Base-by-base conservation (phyloP, 2,797 vertebrate genomes). In the Diplodus sargus region DNA sequence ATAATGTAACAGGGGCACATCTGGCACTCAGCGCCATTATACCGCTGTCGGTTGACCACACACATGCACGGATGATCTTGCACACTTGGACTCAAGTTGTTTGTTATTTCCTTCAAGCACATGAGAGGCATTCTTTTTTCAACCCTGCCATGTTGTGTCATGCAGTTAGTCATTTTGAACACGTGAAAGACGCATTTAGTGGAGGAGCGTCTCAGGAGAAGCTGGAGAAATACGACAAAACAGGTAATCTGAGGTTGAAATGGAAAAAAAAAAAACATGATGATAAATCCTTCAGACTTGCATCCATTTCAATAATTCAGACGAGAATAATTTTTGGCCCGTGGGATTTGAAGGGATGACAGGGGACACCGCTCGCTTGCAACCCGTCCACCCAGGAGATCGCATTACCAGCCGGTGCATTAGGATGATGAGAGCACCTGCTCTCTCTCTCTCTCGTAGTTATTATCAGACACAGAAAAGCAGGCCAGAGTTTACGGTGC, bases 1-100 rank as follows among this genome's bases (percentile, higher is more conserved):
- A 92, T 94, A 89, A 94, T 94, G 84, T 77, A 94, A 63, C 71
- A 87, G 87, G 82, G 89, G 7, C 90, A 91, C 91, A 90, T 91
- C 90, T 92, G 93, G 84, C 76, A 81, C 84, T 89, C 75, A 73
- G 58, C 39, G 56, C 70, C 73, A 69, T 83, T 66, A 74, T 25
- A 53, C 30, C 18, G 61, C 60, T 75, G 86, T 80, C 66, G 85
- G 71, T 61, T 85, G 82, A 89, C 79, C 83, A 84, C 73, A 84
- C 82, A 65, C 67, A 73, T 25, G 13, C 68, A 25, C 62, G 62
- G 53, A 82, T 81, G 57, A 81, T 77, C 74, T 74, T 73, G 52
- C 56, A 71, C 68, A 78, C 78, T 77, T 63, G 18, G 15, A 66
- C 62, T 76, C 63, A 25, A 54, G 61, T 34, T 61, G 30, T 45